phyloP scores from a whole-genome alignment of 2,888 invertebrate genomes.

The Xiphydria camelus region DNA sequence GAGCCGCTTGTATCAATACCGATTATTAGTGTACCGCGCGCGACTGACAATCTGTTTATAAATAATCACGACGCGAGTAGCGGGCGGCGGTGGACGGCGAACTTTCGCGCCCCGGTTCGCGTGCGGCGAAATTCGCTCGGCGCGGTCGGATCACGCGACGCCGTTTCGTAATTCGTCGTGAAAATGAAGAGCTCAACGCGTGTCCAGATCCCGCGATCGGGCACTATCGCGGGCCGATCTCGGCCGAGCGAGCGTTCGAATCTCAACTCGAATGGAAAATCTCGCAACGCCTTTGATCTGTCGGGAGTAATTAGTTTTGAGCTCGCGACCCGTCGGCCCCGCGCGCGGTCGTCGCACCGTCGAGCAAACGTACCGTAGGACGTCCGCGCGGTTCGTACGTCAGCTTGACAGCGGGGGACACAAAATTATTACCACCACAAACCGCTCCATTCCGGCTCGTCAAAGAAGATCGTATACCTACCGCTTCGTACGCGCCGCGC shows the following conservation, averaged over 20 bases:
- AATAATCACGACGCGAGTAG: too few relatives aligned
- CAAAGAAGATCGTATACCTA: not conserved
- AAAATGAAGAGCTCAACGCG: constrained; percentile 1
- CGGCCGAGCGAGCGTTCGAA: not conserved
- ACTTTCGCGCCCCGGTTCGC: too few relatives aligned
- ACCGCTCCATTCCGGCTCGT: constrained; percentile 1
- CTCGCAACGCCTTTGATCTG: constrained; percentile 28
- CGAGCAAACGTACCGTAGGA: not conserved
- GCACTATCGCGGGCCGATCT: constrained; percentile 4
- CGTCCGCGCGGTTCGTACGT: not conserved
- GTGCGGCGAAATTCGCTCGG: too few relatives aligned
- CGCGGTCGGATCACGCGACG: too few relatives aligned
- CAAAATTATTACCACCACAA: constrained; percentile 2
- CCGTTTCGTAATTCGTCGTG: not conserved
- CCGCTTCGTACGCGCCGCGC: not conserved
- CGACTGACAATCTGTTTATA: too few relatives aligned
- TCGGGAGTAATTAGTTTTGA: constrained; percentile 31
- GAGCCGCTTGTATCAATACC: too few relatives aligned
- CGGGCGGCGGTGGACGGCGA: too few relatives aligned
- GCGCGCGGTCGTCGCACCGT: constrained; percentile 17
- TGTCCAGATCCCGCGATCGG: not conserved
- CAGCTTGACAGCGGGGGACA: constrained; percentile 2
- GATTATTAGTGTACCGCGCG: too few relatives aligned
- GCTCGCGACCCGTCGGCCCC: constrained; percentile 25
- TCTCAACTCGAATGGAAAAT: constrained; percentile 20